A percentile compares a stretch with the other conserved stretches of the same genome.
phyloP scores from a whole-genome alignment of 2,797 vertebrate genomes.

The Novumbra hubbsi region DNA sequence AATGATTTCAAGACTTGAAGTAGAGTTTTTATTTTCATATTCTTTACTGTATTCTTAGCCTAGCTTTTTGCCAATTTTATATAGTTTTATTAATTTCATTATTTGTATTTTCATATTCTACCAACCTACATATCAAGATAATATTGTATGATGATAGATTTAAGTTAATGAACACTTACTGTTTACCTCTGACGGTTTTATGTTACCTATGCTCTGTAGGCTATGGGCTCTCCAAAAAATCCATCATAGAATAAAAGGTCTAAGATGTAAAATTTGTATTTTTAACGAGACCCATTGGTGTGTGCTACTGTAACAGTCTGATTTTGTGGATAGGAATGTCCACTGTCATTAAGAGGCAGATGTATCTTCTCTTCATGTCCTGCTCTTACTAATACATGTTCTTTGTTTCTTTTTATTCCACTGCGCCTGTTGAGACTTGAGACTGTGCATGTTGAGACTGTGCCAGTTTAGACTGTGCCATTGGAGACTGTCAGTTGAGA shows the following conservation, averaged over 20 bases:
- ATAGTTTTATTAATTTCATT: constrained; percentile 6
- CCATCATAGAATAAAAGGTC: constrained; percentile 5
- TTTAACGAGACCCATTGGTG: constrained; percentile 27
- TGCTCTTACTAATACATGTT: constrained; percentile 28
- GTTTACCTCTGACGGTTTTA: constrained; percentile 27
- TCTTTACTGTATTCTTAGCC: constrained; percentile 27
- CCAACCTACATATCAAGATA: constrained; percentile 31
- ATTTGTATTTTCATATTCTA: constrained; percentile 5
- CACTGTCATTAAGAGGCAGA: constrained; percentile 17
- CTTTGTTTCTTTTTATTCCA: constrained; percentile 31
- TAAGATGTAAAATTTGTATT: not conserved
- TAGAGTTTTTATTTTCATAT: constrained; percentile 24
- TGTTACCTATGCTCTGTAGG: constrained; percentile 13
- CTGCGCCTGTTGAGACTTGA: constrained; percentile 31
- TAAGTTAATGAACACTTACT: constrained; percentile 33
- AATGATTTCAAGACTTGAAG: constrained; percentile 42
- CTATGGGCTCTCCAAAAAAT: constrained; percentile 15
- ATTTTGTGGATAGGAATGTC: not conserved
- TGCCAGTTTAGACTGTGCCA: constrained; percentile 9
- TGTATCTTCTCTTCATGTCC: constrained; percentile 10
- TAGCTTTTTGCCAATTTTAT: constrained; percentile 46
- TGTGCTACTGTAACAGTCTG: constrained; percentile 37
- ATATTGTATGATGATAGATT: constrained; percentile 26
- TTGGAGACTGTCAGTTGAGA: no score
- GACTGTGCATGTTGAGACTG: constrained; percentile 20